These are phyloP conservation scores for Albula glossodonta DNA, from an alignment of 2,113 vertebrate genomes.

Conservation along the genomic window DNA sequence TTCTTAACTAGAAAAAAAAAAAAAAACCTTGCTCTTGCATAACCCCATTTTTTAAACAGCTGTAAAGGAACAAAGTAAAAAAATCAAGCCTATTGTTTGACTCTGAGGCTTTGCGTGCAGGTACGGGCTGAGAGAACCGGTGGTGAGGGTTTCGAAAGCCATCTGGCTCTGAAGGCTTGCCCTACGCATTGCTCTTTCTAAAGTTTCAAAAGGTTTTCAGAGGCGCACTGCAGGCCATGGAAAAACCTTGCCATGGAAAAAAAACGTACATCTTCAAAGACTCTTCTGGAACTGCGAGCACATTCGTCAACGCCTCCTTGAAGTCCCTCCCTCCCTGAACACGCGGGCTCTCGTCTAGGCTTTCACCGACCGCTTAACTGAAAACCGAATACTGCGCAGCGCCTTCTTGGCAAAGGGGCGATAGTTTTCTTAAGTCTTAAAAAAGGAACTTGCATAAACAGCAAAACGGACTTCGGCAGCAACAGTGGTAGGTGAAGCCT, in stretches of 20 bases:
- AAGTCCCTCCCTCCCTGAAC: slow-evolving; percentile 21
- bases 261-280: slow-evolving; percentile 37
- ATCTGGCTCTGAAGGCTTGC: neutral
- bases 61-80: slow-evolving; percentile 14
- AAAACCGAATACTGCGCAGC: neutral
- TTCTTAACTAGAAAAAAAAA: neutral
- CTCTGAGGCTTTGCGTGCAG: neutral
- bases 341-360: slow-evolving; percentile 24
- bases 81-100: slow-evolving; percentile 29
- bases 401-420: slow-evolving; percentile 11
- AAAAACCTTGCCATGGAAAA: slow-evolving; percentile 13
- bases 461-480: neutral
- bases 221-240: slow-evolving; percentile 17
- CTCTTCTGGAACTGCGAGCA: slow-evolving; percentile 21
- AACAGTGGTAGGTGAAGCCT: neutral
- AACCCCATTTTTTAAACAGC: neutral
- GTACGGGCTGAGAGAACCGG: slow-evolving; percentile 5
- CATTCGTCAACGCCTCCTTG: slow-evolving; percentile 10
- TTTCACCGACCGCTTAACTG: slow-evolving; percentile 16
- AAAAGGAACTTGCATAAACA: neutral
- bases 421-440: neutral
- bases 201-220: slow-evolving; percentile 34
- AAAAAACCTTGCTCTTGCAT: neutral
- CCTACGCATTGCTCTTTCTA: neutral
- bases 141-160: neutral